A percentile compares a stretch with the other conserved stretches of the same genome.
Conservation (phyloP, 2,113 vertebrate genomes). For the Equus quagga region DNA sequence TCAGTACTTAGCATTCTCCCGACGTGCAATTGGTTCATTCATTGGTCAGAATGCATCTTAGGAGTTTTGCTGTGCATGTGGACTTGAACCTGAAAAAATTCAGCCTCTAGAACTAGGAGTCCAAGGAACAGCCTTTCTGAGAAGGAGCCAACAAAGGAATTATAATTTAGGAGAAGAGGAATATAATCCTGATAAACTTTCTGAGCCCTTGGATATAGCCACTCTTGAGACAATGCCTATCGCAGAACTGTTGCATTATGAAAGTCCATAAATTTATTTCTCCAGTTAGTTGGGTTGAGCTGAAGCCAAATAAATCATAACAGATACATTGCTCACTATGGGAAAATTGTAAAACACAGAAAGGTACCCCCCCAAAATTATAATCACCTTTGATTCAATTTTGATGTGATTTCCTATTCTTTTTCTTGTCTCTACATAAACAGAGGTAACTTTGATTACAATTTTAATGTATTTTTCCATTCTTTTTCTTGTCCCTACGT, state of each 20-base stretch:
- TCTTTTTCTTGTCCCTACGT: background rate
- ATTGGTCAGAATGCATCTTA: background rate
- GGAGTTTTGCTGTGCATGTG: background rate
- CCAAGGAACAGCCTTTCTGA: background rate
- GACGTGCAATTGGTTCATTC: background rate
- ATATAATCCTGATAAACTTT: background rate
- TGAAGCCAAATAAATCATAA: background rate
- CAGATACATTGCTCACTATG: background rate
- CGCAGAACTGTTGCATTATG: background rate
- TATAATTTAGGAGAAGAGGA: background rate
- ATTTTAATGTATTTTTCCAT: background rate
- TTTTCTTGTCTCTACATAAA: background rate
- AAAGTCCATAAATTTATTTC: background rate
- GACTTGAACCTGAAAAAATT: background rate
- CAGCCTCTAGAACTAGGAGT: background rate
- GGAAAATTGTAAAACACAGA: conserved; percentile 18
- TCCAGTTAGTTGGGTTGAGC: background rate
- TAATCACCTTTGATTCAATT: conserved; percentile 7
- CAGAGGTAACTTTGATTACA: background rate
- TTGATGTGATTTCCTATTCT: background rate
- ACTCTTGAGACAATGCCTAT: background rate
- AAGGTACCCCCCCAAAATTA: background rate
- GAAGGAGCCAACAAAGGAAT: background rate
- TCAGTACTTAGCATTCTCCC: background rate
- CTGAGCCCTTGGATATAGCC: background rate